Conservation (phyloP, 2,113 vertebrate species). For the Cromileptes altivelis region DNA sequence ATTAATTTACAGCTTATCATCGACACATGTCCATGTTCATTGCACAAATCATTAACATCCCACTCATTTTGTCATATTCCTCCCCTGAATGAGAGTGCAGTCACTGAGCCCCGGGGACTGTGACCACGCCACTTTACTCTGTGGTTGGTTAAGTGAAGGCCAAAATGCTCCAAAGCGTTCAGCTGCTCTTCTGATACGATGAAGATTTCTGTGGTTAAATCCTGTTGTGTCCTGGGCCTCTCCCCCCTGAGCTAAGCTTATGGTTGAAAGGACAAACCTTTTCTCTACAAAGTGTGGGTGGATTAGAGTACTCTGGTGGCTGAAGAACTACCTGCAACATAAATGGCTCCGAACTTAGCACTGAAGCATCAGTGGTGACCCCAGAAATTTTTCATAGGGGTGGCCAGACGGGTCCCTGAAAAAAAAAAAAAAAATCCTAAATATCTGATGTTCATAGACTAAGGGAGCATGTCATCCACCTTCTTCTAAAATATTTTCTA, state of each 20-base stretch:
- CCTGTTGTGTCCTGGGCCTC: constrained; percentile 12
- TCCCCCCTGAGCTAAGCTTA: constrained; percentile 4
- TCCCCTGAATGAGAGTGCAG: constrained; percentile 13
- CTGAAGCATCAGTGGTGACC: background rate
- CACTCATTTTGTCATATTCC: constrained; percentile 47
- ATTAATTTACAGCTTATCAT: constrained; percentile 33
- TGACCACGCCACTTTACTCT: constrained; percentile 7
- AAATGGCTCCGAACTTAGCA: background rate
- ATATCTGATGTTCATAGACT: too few relatives aligned
- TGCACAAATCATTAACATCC: constrained; percentile 56
- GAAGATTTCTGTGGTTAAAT: constrained; percentile 9
- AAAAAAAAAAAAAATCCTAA: too few relatives aligned
- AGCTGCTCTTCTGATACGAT: constrained; percentile 52
- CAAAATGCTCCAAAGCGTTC: constrained; percentile 52
- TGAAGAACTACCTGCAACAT: background rate
- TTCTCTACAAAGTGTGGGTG: background rate
- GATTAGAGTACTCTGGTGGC: background rate
- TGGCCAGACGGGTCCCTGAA: too few relatives aligned
- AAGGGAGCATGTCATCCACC: background rate
- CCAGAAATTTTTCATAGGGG: too few relatives aligned
- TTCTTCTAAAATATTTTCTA: background rate
- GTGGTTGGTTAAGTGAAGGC: constrained; percentile 18
- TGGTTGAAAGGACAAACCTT: constrained; percentile 29
- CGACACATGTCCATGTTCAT: constrained; percentile 42
- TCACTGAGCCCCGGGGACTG: constrained; percentile 9